Evolutionary conservation across 64 coral and sea anemone species (phyloP).

Genomic region (Pocillopora damicornis): DNA sequence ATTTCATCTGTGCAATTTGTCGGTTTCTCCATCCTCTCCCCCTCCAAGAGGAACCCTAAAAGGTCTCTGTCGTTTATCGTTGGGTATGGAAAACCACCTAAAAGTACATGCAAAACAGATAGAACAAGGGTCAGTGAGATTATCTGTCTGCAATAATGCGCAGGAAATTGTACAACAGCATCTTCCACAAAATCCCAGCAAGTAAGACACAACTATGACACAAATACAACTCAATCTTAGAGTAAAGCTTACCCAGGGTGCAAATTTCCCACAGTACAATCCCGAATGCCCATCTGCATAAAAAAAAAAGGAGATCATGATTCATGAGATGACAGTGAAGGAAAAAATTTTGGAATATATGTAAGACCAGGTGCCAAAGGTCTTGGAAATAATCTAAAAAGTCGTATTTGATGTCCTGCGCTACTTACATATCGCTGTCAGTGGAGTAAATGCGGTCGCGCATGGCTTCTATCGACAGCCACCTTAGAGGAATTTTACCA

Average conservation of each 20-base stretch:
- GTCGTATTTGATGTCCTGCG: neutral
- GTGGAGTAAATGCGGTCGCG: constrained; percentile 80
- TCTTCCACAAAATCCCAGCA: too few relatives aligned
- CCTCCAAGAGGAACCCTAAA: constrained; percentile 66
- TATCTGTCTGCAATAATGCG: too few relatives aligned
- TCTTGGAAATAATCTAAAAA: neutral
- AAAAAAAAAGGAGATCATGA: neutral
- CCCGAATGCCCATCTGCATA: constrained; percentile 90
- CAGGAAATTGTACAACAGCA: too few relatives aligned
- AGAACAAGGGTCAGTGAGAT: neutral
- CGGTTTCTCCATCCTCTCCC: constrained; percentile 91
- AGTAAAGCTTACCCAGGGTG: constrained; percentile 76
- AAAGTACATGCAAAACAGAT: neutral
- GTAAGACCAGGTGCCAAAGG: too few relatives aligned
- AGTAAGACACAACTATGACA: too few relatives aligned
- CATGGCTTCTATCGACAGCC: constrained; percentile 94
- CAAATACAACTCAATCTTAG: too few relatives aligned
- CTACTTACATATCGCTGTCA: constrained; percentile 87
- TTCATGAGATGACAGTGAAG: too few relatives aligned
- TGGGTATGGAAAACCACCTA: constrained; percentile 93
- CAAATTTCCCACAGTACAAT: constrained; percentile 98
- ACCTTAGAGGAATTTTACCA: constrained; percentile 85
- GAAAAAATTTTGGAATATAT: too few relatives aligned
- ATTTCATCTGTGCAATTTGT: constrained; percentile 90
- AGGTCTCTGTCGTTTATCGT: constrained; percentile 87